These are phyloP conservation scores for Cichladusa arquata DNA, from an alignment of 2,113 vertebrate species.

Conservation along the genomic window DNA sequence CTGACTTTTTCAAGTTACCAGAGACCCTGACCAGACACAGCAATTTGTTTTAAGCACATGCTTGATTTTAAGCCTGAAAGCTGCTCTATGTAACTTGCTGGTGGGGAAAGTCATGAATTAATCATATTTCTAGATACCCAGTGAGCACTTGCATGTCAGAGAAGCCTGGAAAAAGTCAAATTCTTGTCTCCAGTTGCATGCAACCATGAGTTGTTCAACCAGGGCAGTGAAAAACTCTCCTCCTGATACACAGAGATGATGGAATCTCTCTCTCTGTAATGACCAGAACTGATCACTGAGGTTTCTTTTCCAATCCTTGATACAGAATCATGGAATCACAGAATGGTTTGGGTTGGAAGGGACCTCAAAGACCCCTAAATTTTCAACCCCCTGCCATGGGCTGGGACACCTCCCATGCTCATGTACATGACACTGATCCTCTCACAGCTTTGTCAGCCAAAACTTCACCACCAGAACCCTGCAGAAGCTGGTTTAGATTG, in stretches of 20 bases:
- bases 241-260: neutral
- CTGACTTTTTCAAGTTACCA: neutral
- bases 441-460: neutral
- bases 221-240: neutral
- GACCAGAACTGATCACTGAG: neutral
- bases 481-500: neutral
- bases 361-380: neutral
- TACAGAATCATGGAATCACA: neutral
- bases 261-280: neutral
- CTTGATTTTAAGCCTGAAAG: neutral
- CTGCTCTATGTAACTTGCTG: neutral
- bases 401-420: neutral
- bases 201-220: fast-evolving
- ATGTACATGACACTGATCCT: neutral
- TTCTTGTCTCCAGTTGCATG: neutral
- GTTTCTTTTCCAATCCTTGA: neutral
- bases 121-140: neutral
- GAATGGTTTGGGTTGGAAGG: neutral
- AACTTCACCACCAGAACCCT: neutral
- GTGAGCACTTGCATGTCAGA: neutral
- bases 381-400: neutral
- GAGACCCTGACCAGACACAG: neutral
- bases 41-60: neutral
- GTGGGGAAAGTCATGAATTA: neutral
- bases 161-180: neutral